Conservation (phyloP, 2,797 vertebrate species). For the Myotis myotis region DNA sequence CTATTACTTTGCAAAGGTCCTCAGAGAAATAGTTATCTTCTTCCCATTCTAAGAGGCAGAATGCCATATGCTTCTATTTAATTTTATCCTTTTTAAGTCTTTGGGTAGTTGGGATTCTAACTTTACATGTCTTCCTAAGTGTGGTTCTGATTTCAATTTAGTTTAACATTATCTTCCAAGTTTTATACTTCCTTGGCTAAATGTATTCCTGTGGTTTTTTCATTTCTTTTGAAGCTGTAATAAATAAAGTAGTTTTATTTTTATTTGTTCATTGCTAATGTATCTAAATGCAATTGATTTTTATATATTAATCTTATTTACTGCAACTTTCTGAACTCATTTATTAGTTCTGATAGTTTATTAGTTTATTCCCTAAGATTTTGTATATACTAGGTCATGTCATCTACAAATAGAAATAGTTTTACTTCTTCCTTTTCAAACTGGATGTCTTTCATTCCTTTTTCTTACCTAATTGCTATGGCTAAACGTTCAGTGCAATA, state of each 20-base stretch:
- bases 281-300: conserved; percentile 22
- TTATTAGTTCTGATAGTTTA: conserved; percentile 1
- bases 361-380: conserved; percentile 5
- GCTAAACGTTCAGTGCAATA: background rate
- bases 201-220: conserved; percentile 3
- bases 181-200: background rate
- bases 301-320: background rate
- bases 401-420: background rate
- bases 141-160: background rate
- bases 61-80: background rate
- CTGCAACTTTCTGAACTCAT: background rate
- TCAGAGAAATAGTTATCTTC: conserved; percentile 27
- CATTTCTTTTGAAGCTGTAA: background rate
- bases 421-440: conserved; percentile 14
- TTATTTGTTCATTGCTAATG: background rate
- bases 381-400: background rate
- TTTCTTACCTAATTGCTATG: background rate
- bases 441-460: background rate
- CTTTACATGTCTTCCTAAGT: background rate
- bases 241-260: background rate
- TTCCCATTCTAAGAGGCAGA: background rate
- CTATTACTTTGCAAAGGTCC: background rate
- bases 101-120: background rate
- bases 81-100: background rate
- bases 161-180: background rate